These are phyloP conservation scores for Cottoperca gobio DNA, from an alignment of 2,797 vertebrate species.

Conservation along the genomic window DNA sequence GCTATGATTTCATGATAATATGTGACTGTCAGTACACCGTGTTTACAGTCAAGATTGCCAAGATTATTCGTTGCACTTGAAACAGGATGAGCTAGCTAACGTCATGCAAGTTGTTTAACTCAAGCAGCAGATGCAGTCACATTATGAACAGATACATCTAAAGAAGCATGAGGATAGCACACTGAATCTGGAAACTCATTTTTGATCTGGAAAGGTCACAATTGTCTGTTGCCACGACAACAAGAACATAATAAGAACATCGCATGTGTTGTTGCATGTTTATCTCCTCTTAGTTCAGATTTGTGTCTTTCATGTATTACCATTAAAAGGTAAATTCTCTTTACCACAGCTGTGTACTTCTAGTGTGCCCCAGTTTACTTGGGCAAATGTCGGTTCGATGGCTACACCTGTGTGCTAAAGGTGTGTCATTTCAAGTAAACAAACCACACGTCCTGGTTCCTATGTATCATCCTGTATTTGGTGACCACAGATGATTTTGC, in stretches of 20 bases:
- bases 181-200: not conserved
- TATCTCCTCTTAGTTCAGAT: not conserved
- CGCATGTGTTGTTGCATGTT: not conserved
- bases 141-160: not conserved
- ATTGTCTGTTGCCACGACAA: not conserved
- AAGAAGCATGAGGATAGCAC: not conserved
- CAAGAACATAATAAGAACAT: not conserved
- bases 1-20: not conserved
- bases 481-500: not conserved
- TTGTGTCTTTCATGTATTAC: accelerated
- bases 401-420: slow-evolving; percentile 66
- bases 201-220: not conserved
- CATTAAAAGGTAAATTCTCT: not conserved
- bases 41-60: not conserved
- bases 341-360: not conserved
- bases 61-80: slow-evolving; percentile 8
- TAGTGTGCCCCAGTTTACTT: not conserved
- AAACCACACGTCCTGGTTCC: slow-evolving; percentile 54
- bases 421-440: slow-evolving; percentile 54
- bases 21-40: not conserved
- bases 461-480: slow-evolving; percentile 8
- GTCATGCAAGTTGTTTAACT: slow-evolving; percentile 15
- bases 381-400: slow-evolving; percentile 1
- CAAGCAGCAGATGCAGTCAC: not conserved
- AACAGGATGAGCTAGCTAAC: slow-evolving; percentile 43